phyloP scores from a whole-genome alignment of 2,113 vertebrate species.

The Prietella phreatophila region DNA sequence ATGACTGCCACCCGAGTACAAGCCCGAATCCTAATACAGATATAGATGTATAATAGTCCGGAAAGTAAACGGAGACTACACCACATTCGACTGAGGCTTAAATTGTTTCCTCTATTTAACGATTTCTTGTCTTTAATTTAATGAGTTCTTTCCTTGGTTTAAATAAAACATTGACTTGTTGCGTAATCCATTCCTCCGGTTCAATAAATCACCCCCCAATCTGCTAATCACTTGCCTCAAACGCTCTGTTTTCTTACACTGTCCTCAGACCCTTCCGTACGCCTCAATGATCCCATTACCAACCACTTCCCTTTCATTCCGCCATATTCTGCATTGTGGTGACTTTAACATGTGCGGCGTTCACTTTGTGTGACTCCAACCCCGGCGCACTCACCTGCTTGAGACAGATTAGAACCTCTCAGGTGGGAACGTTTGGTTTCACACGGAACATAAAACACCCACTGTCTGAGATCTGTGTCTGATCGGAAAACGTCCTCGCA shows the following conservation, averaged over 20 bases:
- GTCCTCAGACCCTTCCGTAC: neutral
- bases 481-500: neutral
- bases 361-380: neutral
- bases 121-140: neutral
- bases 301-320: neutral
- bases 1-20: neutral
- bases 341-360: neutral
- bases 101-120: neutral
- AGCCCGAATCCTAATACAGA: neutral
- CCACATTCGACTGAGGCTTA: neutral
- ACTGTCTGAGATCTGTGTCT: neutral
- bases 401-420: neutral
- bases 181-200: neutral
- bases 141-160: neutral
- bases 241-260: neutral
- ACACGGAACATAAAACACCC: neutral
- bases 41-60: neutral
- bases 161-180: slow-evolving; percentile 10
- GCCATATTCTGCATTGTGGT: neutral
- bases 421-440: neutral
- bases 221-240: neutral
- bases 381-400: neutral
- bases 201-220: slow-evolving; percentile 11
- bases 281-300: neutral
- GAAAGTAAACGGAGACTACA: neutral